phyloP scores from a whole-genome alignment of 1,140 invertebrate species.

The Wiebesia pumilae region DNA sequence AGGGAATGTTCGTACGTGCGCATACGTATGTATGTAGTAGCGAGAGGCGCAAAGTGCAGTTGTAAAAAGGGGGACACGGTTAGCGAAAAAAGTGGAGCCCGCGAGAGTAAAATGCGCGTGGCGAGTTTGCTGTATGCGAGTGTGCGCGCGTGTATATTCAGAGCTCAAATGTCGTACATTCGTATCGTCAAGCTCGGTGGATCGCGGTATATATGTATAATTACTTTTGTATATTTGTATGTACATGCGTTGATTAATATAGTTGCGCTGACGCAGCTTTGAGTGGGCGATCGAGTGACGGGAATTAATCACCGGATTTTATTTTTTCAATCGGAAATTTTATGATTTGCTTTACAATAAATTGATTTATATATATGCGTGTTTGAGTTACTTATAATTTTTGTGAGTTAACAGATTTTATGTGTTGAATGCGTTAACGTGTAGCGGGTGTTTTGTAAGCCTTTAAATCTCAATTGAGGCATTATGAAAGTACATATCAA shows the following conservation, averaged over 20 bases:
- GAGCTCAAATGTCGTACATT: background rate
- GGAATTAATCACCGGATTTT: background rate
- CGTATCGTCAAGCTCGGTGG: background rate
- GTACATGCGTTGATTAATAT: background rate
- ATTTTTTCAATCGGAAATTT: background rate
- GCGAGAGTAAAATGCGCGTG: background rate
- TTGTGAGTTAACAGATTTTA: background rate
- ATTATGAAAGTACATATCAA: background rate
- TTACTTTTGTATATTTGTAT: background rate
- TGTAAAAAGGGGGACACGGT: constrained; percentile 10
- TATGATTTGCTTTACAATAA: background rate
- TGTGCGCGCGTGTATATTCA: no score
- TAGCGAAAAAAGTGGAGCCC: background rate
- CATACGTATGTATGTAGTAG: background rate
- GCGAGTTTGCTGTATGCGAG: background rate
- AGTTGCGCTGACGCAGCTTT: background rate
- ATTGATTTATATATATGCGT: background rate
- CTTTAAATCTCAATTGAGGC: background rate
- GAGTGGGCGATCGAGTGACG: background rate
- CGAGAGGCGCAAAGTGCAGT: constrained; percentile 23
- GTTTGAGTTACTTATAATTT: background rate
- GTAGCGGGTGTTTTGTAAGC: no score
- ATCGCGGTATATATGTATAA: background rate
- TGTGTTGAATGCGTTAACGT: background rate
- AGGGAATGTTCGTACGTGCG: background rate